phyloP scores from a whole-genome alignment of 2,797 vertebrate genomes.

The Ciconia nigra region DNA sequence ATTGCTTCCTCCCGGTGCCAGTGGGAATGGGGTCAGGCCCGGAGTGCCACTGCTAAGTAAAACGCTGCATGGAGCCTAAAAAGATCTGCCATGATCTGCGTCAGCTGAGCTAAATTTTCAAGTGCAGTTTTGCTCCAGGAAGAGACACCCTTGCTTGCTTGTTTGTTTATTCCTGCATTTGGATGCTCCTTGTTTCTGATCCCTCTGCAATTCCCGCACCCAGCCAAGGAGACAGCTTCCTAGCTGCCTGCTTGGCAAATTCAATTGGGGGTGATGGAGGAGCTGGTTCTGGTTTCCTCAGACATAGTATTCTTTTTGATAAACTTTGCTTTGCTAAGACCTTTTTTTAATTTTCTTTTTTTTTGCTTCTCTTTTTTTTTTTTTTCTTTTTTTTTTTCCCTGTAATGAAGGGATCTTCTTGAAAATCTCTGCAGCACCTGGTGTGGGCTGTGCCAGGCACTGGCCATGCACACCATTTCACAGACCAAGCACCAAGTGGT shows the following conservation, averaged over 20 bases:
- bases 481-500: fast-evolving
- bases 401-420: not conserved
- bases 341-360: fast-evolving
- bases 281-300: not conserved
- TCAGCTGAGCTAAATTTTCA: not conserved
- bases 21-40: not conserved
- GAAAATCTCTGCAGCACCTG: not conserved
- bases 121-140: not conserved
- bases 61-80: not conserved
- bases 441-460: not conserved
- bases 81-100: not conserved
- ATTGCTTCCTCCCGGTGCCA: fast-evolving
- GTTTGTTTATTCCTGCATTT: not conserved
- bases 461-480: not conserved
- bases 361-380: no score
- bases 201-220: not conserved
- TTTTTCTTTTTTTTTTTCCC: not conserved
- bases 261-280: fast-evolving
- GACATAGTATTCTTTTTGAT: fast-evolving
- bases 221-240: not conserved
- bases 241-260: not conserved
- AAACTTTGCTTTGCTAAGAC: not conserved
- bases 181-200: not conserved
- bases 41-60: not conserved
- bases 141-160: not conserved